Evolutionary conservation across 2,888 invertebrate genomes (phyloP).

Genomic region (Crossocerus cetratus): DNA sequence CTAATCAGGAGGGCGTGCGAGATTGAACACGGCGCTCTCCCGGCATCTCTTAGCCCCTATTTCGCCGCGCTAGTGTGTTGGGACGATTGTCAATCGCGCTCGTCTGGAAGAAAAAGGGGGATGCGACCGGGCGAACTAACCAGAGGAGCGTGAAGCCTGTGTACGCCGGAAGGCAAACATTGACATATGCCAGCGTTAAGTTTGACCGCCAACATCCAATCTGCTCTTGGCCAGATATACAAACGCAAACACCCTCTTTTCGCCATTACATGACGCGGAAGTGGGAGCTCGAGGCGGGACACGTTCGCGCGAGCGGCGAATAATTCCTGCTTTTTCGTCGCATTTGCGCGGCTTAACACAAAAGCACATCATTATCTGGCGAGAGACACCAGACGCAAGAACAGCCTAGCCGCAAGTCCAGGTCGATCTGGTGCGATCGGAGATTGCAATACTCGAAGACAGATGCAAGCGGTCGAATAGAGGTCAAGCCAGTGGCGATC

Average conservation of each 20-base stretch:
- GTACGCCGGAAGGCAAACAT: constrained; percentile 73
- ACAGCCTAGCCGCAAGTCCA: too few species aligned
- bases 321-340: background rate
- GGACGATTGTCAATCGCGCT: constrained; percentile 54
- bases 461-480: background rate
- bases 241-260: constrained; percentile 38
- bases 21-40: background rate
- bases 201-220: constrained; percentile 56
- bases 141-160: constrained; percentile 69
- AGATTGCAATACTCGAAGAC: background rate
- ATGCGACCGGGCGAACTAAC: constrained; percentile 56
- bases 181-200: constrained; percentile 73
- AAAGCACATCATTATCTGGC: constrained; percentile 3
- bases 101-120: constrained; percentile 59
- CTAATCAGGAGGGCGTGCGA: background rate
- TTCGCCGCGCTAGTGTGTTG: constrained; percentile 36
- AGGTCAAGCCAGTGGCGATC: constrained; percentile 2
- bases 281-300: too few species aligned
- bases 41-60: constrained; percentile 24
- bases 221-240: constrained; percentile 5
- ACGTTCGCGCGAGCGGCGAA: background rate
- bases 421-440: too few species aligned
- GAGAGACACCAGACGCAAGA: too few species aligned
- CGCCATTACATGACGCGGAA: too few species aligned
- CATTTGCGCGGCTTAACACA: background rate